Conservation (phyloP, 2,888 invertebrate genomes). For the Pammene fasciana region DNA sequence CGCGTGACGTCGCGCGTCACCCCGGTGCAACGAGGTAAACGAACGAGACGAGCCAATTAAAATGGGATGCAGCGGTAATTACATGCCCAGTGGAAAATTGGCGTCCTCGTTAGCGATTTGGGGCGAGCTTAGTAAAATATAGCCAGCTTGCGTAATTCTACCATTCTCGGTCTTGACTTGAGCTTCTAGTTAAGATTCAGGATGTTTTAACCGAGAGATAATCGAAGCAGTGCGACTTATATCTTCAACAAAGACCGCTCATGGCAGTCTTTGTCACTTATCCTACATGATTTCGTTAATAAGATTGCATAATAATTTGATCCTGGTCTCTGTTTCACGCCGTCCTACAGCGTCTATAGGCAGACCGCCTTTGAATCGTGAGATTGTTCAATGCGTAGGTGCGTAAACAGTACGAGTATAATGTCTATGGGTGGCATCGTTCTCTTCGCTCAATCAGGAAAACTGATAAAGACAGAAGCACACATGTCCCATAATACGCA, state of each 20-base stretch:
- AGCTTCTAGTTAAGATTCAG: too few relatives aligned
- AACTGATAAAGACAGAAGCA: not conserved
- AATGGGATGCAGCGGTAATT: slow-evolving; percentile 19
- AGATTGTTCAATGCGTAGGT: too few relatives aligned
- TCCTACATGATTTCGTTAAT: too few relatives aligned
- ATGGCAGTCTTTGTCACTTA: too few relatives aligned
- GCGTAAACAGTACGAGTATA: too few relatives aligned
- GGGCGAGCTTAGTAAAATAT: not conserved
- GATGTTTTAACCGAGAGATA: too few relatives aligned
- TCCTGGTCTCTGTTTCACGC: too few relatives aligned
- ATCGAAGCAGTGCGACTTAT: too few relatives aligned
- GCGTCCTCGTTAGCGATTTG: slow-evolving; percentile 5
- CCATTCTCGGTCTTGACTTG: too few relatives aligned
- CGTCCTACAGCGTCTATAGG: too few relatives aligned
- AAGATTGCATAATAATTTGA: too few relatives aligned
- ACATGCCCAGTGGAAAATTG: slow-evolving; percentile 13
- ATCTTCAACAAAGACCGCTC: too few relatives aligned
- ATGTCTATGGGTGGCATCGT: not conserved
- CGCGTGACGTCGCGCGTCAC: slow-evolving; percentile 70
- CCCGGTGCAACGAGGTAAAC: slow-evolving; percentile 47
- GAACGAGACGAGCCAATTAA: slow-evolving; percentile 38
- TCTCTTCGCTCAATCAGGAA: not conserved
- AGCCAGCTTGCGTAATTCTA: not conserved
- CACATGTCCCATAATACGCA: not conserved
- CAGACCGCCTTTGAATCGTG: not conserved